Evolutionary conservation across 2,113 vertebrate genomes (phyloP).

Genomic region (Anolis sagrei): DNA sequence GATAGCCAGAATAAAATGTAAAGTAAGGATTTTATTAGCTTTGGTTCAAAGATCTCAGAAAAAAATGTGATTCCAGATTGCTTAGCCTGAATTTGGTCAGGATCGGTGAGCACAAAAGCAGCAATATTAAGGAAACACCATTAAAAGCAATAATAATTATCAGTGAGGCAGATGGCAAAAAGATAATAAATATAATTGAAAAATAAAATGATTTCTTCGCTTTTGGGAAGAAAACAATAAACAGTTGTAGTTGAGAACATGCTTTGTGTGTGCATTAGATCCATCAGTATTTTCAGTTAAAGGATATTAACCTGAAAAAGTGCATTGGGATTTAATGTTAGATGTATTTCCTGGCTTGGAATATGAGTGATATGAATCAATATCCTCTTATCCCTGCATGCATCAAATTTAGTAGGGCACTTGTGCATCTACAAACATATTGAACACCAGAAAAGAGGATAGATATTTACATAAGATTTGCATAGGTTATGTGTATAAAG

Average conservation of each 20-base stretch:
- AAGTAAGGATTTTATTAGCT: too few species aligned
- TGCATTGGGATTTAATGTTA: too few species aligned
- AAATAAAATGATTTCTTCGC: not conserved
- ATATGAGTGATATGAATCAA: not conserved
- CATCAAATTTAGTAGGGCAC: not conserved
- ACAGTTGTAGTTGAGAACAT: not conserved
- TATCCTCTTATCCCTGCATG: too few species aligned
- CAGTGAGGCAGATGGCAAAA: not conserved
- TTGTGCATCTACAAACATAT: not conserved
- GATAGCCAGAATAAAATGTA: constrained; percentile 14
- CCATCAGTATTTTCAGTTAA: not conserved
- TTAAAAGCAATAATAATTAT: too few species aligned
- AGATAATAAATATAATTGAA: not conserved
- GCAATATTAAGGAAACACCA: not conserved
- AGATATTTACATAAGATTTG: too few species aligned
- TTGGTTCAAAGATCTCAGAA: not conserved
- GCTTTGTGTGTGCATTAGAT: not conserved
- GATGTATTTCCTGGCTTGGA: not conserved
- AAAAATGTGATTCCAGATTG: not conserved
- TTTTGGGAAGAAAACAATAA: not conserved
- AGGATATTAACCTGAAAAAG: not conserved
- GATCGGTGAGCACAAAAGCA: not conserved
- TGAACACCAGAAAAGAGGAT: too few species aligned
- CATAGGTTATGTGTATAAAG: too few species aligned
- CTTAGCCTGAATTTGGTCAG: not conserved